Evolutionary conservation across 2,113 vertebrate genomes (phyloP).

Genomic region (Neofelis nebulosa): DNA sequence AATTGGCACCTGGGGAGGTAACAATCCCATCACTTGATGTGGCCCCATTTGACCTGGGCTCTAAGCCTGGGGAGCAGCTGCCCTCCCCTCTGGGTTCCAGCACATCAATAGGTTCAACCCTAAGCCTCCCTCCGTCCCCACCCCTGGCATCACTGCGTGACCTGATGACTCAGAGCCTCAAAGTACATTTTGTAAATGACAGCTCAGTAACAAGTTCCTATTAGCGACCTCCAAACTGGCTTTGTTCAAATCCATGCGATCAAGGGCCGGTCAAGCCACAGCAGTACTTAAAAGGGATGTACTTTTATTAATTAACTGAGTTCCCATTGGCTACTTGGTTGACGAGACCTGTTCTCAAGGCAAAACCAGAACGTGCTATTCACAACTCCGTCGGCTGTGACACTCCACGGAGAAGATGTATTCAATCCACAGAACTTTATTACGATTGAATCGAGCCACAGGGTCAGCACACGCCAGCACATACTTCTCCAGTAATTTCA

Average conservation of each 20-base stretch:
- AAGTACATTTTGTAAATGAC: conserved; percentile 11
- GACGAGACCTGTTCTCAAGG: conserved; percentile 64
- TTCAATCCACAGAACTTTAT: conserved; percentile 68
- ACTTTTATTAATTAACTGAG: conserved; percentile 10
- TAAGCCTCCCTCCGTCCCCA: background rate
- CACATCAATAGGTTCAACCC: background rate
- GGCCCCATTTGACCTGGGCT: background rate
- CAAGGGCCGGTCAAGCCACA: background rate
- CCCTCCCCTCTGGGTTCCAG: background rate
- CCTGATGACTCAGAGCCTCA: background rate
- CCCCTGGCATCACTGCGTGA: background rate
- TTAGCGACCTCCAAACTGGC: conserved; percentile 9
- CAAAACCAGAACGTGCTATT: conserved; percentile 55
- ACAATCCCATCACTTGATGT: background rate
- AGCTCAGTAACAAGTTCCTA: conserved; percentile 14
- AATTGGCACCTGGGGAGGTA: background rate
- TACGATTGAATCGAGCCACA: conserved; percentile 47
- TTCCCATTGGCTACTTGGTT: conserved; percentile 22
- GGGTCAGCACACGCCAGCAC: conserved; percentile 51
- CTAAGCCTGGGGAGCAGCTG: background rate
- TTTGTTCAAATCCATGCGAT: conserved; percentile 8
- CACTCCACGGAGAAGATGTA: conserved; percentile 61
- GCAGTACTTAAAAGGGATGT: conserved; percentile 33
- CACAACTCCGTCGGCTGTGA: conserved; percentile 71
- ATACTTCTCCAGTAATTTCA: conserved; percentile 16